Evolutionary conservation across 2,797 vertebrate genomes (phyloP), one percentile per base, ranked within the genome.

Genomic region (Tinamus major): DNA sequence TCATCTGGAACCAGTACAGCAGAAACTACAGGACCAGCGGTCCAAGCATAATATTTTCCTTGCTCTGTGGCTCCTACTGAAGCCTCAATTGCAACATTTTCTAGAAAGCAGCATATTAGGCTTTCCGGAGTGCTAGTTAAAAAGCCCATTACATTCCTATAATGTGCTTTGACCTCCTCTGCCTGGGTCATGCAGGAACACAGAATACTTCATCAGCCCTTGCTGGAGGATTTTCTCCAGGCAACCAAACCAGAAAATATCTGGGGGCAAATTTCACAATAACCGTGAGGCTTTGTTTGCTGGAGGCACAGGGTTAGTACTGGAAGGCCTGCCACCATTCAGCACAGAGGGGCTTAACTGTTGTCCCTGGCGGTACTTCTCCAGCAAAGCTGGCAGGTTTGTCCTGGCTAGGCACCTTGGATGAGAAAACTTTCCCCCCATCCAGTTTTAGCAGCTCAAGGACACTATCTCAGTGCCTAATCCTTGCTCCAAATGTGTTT

Each of bases 31-130:
- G 70, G 83, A 55, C 65, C n/a, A 75, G 90, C 53, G 71, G n/a
- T 90, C 76, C 81, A 71, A 90, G 93, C 64, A 82, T n/a, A 91
- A 80, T 85, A 78, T 79, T 91, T 90, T 91, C 86, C 93, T 90
- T 92, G 93, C 94, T 89, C 76, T 90, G 83, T 70, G 65, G 78
- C 21, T 92, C 77, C 68, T 86, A 84, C 86, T 5, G 39, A 79
- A 93, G 93, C 79, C 80, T 59, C 72, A 91, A 70, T 61, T 61
- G 67, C 53, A 91, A 48, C n/a, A 77, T 48, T 95, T 90, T 90
- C 95, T 95, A 91, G 94, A 96, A 90, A 82, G 91, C 13, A 0
- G 56, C 1, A 0, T 3, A 14, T 74, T 48, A 79, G 79, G 71
- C 83, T 92, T 88, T 91, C 94, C 92, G 70, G 82, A 89, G 85